Conservation (phyloP, 2,797 vertebrate genomes). For the Notolabrus celidotus region DNA sequence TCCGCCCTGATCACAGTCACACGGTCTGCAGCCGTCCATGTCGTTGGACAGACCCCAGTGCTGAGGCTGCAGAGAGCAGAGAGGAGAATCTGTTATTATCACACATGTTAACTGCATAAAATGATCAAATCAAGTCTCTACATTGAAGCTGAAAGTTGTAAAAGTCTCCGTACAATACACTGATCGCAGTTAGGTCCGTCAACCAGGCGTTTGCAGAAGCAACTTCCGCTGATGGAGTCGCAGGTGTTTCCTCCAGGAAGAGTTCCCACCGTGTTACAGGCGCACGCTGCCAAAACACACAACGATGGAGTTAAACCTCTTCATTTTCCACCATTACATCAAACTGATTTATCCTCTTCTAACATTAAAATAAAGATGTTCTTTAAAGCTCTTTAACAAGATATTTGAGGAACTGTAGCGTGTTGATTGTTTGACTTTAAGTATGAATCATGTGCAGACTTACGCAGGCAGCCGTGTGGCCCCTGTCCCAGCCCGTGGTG, state of each 20-base stretch:
- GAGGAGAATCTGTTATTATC: not conserved
- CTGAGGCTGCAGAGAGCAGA: conserved; percentile 83
- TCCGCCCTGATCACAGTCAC: conserved; percentile 94
- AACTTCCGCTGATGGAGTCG: conserved; percentile 89
- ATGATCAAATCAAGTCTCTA: not conserved
- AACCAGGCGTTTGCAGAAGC: conserved; percentile 95
- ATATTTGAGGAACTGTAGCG: too few relatives aligned
- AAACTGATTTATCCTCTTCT: too few relatives aligned
- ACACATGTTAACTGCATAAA: not conserved
- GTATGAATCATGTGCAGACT: too few relatives aligned
- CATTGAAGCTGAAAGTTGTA: not conserved
- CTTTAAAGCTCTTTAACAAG: too few relatives aligned
- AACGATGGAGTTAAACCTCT: not conserved
- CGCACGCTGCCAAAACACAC: conserved; percentile 87
- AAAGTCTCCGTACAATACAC: conserved; percentile 88
- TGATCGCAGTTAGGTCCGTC: conserved; percentile 90
- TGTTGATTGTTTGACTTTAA: too few relatives aligned
- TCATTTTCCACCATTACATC: too few relatives aligned
- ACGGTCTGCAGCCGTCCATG: conserved; percentile 94
- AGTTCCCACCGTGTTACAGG: conserved; percentile 92
- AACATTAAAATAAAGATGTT: too few relatives aligned
- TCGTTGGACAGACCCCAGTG: conserved; percentile 96
- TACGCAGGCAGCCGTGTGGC: conserved; percentile 91
- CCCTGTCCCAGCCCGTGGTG: conserved; percentile 91
- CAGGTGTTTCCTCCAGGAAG: conserved; percentile 91